Evolutionary conservation across 2,888 invertebrate genomes (phyloP), one percentile per base, ranked within the genome.

Genomic region (Bembecia ichneumoniformis): DNA sequence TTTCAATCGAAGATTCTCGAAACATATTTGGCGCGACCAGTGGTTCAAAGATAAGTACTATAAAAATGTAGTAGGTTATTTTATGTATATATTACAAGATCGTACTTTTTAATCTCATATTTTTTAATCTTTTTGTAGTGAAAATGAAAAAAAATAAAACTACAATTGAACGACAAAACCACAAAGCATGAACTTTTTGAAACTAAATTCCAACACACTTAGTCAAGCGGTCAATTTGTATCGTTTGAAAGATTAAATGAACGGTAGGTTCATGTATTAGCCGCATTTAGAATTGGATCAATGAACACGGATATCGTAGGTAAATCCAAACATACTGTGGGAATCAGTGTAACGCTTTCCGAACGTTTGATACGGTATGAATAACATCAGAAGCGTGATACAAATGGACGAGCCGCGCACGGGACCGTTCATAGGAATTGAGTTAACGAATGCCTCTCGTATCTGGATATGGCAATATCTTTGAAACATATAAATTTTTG

Each of bases 301-400:
- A 17, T 44, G 17, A 15, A 44, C 44, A 44, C 44, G 44, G 11
- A 11, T 44, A 44, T 44, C 11, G 16, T 60, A 60, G 60, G 63
- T 62, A 66, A 67, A 65, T 70, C 64, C 58, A 58, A 57, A 63
- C 69, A 63, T 28, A 9, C 28, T 9, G 65, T 60, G 56, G 62
- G 65, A 73, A 77, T 76, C 77, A 69, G 62, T 67, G 71, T 71
- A 70, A 71, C 75, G 71, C 72, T 70, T 64, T 71, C 65, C 73
- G 78, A 82, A 77, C 77, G 77, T 78, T 82, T 84, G 83, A 81
- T 82, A 77, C 71, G 70, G 63, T 73, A 77, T 80, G 78, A 77
- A 77, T 78, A 82, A 81, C 82, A 84, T 84, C 82, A 82, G 64
- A 83, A 75, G 75, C 65, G 60, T 68, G 71, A 67, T 67, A 69